Conservation (phyloP, 2,888 invertebrate species). For the Drosophila longiperda region DNA sequence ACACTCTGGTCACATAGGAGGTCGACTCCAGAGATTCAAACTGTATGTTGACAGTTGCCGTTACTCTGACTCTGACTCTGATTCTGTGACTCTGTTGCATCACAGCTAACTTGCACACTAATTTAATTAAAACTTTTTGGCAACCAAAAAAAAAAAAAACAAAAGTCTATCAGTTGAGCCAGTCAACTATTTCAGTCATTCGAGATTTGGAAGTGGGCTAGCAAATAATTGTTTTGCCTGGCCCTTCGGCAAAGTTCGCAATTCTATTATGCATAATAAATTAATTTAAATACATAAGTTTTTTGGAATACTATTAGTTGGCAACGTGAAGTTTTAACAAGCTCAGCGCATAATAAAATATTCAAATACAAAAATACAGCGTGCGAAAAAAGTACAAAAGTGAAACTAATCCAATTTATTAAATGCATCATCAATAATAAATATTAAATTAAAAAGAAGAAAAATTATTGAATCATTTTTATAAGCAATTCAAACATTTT, state of each 20-base stretch:
- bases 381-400: background rate
- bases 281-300: conserved; percentile 11
- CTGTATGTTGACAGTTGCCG: conserved; percentile 49
- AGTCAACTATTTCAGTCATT: conserved; percentile 25
- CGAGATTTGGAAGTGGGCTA: conserved; percentile 38
- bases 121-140: conserved; percentile 71
- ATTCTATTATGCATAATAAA: conserved; percentile 28
- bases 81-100: conserved; percentile 21
- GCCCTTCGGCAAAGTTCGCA: conserved; percentile 5
- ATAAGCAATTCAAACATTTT: background rate
- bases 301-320: conserved; percentile 1
- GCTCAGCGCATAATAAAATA: background rate
- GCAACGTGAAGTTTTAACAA: background rate
- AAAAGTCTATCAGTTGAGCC: conserved; percentile 54
- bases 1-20: conserved; percentile 32
- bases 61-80: conserved; percentile 10
- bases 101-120: conserved; percentile 55
- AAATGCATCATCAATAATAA: background rate
- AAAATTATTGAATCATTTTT: background rate
- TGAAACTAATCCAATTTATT: background rate
- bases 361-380: background rate
- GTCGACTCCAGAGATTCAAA: conserved; percentile 24
- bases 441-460: background rate
- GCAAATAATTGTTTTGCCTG: conserved; percentile 34
- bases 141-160: conserved; percentile 40